Base-by-base conservation (phyloP, 1,140 invertebrate species). In the Oreohelix idahoensis region DNA sequence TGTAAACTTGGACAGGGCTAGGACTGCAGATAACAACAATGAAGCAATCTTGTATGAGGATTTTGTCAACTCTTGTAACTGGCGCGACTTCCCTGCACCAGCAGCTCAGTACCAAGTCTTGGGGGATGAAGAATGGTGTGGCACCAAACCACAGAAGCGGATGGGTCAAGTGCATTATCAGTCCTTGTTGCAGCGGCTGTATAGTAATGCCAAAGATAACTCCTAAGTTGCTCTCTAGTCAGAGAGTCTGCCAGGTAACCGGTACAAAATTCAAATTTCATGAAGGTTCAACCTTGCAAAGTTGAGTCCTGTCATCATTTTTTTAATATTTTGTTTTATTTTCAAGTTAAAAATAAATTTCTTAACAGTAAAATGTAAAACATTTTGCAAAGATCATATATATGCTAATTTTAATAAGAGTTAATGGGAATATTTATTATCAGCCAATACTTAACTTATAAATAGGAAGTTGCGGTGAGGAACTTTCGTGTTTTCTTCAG, bases 21-120 rank as follows among this genome's bases (percentile, higher is more conserved):
- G 26, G 35, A 82, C 80, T 20, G 20, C 80, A 51, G n/a, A 66
- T 10, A 69, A 69, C 39, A 70, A 83, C 74, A 76, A 83, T 70
- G 75, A 77, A 32, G 38, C 39, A 35, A 38, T 83, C 29, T 42
- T 51, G 1, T 92, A 91, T 74, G 84, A 63, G 20, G 86, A 87
- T 32, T 87, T 92, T 17, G 77, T 92, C 42, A 84, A 87, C 32
- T 81, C 86, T 29, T 84, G 91, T 74, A 91, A 92, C 88, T 92
- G 91, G 91, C 80, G 89, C 23, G 89, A 91, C 83, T 84, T 70
- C 78, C 91, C 91, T 0, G 89, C 88, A 15, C 88, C 89, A 32
- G 87, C 87, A 29, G 86, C 88, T 83, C 89, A 89, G 77, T 86
- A 88, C 73, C 85, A 89, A 84, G 73, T 86, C 8, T 38, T 79